Evolutionary conservation across 30 jellyfish, hydroid and myxozoan species (phyloP).

Genomic region (Aurelia aurita): DNA sequence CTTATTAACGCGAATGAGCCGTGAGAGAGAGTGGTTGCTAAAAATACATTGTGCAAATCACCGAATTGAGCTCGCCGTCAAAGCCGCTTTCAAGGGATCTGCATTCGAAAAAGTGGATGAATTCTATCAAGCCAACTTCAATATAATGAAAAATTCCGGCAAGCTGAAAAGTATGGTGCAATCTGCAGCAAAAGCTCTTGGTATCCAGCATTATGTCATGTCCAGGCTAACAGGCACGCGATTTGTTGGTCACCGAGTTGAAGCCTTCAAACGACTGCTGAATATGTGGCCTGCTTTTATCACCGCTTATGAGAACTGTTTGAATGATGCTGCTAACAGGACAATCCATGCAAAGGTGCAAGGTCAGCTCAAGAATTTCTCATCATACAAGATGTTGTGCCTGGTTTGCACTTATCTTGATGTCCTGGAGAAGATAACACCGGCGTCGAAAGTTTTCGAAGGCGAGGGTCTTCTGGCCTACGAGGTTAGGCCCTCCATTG

Average conservation of each 20-base stretch:
- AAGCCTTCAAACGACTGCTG: slow-evolving; percentile 61
- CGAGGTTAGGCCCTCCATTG: slow-evolving; percentile 37
- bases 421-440: slow-evolving; percentile 4
- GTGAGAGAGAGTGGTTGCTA: slow-evolving; percentile 74
- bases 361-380: slow-evolving; percentile 30
- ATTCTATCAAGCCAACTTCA: slow-evolving; percentile 36
- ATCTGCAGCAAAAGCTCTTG: slow-evolving; percentile 37
- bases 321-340: slow-evolving; percentile 14
- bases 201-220: slow-evolving; percentile 48
- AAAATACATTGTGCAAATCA: slow-evolving; percentile 73
- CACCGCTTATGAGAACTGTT: slow-evolving; percentile 60
- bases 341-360: slow-evolving; percentile 9
- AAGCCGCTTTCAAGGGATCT: slow-evolving; percentile 53
- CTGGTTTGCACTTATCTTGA: slow-evolving; percentile 51
- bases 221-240: slow-evolving; percentile 70
- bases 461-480: slow-evolving; percentile 58
- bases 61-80: slow-evolving; percentile 76
- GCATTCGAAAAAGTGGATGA: slow-evolving; percentile 49
- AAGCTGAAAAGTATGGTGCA: slow-evolving; percentile 21
- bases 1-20: slow-evolving; percentile 34
- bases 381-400: slow-evolving; percentile 14
- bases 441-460: slow-evolving; percentile 55
- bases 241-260: slow-evolving; percentile 70
- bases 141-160: slow-evolving; percentile 65
- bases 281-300: slow-evolving; percentile 78